phyloP scores from a whole-genome alignment of 1,140 invertebrate species.

The Arctopsyche grandis region DNA sequence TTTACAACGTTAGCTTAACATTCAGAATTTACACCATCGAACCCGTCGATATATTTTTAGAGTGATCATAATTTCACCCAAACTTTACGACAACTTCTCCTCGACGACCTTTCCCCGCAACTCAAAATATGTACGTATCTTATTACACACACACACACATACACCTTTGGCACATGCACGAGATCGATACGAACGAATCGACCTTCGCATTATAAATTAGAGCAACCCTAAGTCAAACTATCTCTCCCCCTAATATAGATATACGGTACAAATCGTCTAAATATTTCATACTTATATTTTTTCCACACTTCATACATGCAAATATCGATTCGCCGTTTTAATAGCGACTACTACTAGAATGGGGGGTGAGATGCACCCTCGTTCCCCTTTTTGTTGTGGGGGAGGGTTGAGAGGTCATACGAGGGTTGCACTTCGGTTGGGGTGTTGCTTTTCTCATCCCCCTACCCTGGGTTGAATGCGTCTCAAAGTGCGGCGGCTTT shows the following conservation, averaged over 20 bases:
- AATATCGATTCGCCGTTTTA: conserved; percentile 15
- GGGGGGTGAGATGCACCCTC: background rate
- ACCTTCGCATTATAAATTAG: conserved; percentile 12
- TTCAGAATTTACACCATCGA: too few species aligned
- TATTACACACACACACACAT: background rate
- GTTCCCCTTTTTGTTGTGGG: background rate
- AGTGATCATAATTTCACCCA: background rate
- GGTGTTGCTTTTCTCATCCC: background rate
- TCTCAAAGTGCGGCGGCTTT: conserved; percentile 2
- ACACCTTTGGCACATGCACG: background rate
- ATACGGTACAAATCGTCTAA: background rate
- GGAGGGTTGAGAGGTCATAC: conserved; percentile 1
- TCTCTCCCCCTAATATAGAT: background rate
- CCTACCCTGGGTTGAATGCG: background rate
- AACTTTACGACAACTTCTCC: background rate
- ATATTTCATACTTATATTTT: background rate
- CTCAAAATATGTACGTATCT: background rate
- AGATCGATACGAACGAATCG: background rate
- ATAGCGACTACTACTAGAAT: background rate
- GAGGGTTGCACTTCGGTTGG: background rate
- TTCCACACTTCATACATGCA: conserved; percentile 1
- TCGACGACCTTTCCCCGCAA: background rate
- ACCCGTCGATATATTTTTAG: background rate
- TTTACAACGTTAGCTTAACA: too few species aligned
- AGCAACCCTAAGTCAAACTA: background rate